Evolutionary conservation across 2,113 vertebrate species (phyloP).

Genomic region (Dasyornis broadbenti): DNA sequence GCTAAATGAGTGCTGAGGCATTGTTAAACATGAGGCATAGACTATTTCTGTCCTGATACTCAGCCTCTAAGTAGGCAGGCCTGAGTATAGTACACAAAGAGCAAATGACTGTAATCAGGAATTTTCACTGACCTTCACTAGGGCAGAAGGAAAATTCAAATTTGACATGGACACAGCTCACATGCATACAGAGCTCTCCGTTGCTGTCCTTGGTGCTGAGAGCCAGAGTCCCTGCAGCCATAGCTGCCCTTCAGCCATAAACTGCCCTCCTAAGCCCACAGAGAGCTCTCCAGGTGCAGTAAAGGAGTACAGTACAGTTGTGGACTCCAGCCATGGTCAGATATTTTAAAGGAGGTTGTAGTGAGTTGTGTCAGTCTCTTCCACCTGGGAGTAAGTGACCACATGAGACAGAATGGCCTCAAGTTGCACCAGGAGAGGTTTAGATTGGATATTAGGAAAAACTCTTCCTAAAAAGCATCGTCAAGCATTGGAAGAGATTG

Average conservation of each 20-base stretch:
- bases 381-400: not conserved
- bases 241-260: not conserved
- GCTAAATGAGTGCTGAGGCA: not conserved
- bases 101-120: not conserved
- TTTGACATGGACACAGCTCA: not conserved
- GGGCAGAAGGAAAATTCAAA: not conserved
- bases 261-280: not conserved
- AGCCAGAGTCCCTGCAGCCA: not conserved
- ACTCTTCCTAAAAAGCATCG: not conserved
- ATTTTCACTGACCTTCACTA: not conserved
- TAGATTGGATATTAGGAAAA: not conserved
- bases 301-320: not conserved
- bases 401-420: not conserved
- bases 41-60: not conserved
- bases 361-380: not conserved
- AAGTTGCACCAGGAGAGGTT: not conserved
- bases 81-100: not conserved
- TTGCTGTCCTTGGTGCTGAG: not conserved
- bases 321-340: not conserved
- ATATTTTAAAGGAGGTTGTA: not conserved
- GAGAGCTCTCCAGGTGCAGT: not conserved
- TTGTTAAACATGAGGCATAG: not conserved
- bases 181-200: rapidly evolving
- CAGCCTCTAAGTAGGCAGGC: not conserved
- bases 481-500: not conserved